Base-by-base conservation (phyloP, 2,888 invertebrate genomes). In the Hartigia nigra region DNA sequence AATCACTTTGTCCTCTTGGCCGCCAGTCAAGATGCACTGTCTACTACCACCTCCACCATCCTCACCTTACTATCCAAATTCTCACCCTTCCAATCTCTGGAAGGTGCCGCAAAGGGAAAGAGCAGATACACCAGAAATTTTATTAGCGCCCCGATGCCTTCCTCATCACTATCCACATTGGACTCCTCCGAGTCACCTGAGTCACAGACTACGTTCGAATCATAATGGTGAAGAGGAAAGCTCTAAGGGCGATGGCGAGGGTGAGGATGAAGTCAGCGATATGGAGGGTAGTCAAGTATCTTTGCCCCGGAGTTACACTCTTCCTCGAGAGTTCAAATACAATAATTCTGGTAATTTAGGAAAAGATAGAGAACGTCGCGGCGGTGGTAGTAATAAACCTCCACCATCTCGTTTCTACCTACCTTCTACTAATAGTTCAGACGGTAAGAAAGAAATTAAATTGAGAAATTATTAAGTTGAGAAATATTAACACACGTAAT, bases 301-400 rank as follows among this genome's bases (percentile, higher is more conserved):
- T 3, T 92, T 97, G 77, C 97, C 97, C 0, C 94, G 97, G 34
- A 97, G 96, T 37, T 97, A 97, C 90, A 97, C 97, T 0, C 92
- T 97, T 76, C 97, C 97, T 1, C 94, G 97, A 31, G 96, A 97
- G 92, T 97, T 97, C 92, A 96, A 96, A 87, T 97, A 96, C 92
- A 89, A 89, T 79, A 88, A 89, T 81, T 83, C 88, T n/a, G 87
- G 85, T 55, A 88, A 87, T 78, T 83, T 81, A 9, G 84, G 83
- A 35, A 86, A 95, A 82, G 93, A 92, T 75, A 88, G 92, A 78
- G 92, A 93, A 69, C 90, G 93, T 82, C 93, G 95, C 83, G 92
- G 95, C 83, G 92, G 94, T 78, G 92, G 95, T 80, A 93, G 94
- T 82, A 92, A 94, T 79, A 95, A 95, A 89, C 77, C 87, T 69